Evolutionary conservation across 2,113 vertebrate species (phyloP), one percentile per base, ranked within the genome.

Genomic region (Gasterosteus nipponicus): DNA sequence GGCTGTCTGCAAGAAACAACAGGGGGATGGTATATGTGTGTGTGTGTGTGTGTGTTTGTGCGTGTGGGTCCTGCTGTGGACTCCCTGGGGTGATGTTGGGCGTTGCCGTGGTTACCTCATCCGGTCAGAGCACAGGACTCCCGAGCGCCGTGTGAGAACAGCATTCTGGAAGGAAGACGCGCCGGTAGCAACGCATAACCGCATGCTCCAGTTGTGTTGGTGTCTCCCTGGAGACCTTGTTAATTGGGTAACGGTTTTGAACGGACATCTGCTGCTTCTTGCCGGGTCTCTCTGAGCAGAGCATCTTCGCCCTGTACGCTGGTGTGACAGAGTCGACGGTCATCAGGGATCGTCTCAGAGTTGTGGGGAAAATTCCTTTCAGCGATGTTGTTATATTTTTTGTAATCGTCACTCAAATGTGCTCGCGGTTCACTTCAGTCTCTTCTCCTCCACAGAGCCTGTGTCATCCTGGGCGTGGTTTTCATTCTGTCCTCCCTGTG

Each of bases 401-500:
- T n/a, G 49, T n/a, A 0, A n/a, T 0, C 7, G 10, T 22, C 49
- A 19, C 19, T 51, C 7, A 38, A 7, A n/a, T 22, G 44, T 47
- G 44, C 44, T 53, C 5, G 42, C 14, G 42, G 44, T 46, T 46
- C 5, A 26, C 51, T 22, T 26, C 10, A 4, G 10, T 26, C 41
- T 53, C 19, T 49, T 47, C 5, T 19, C 51, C 47, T 71, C 75
- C 4, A 1, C 88, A 99, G 98, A 93, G 97, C 97, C 66, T 99
- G 98, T 80, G 92, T 95, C 64, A 96, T 98, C 91, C 91, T 99
- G 91, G 98, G 97, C 6, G 94, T 97, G 80, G 93, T 99, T 86
- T 99, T 99, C 89, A 95, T 99, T 82, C 93, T 99, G 74, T 99
- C 97, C 26, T 95, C 97, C 78, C 16, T 98, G 86, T 99, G 97